Evolutionary conservation across 2,888 invertebrate species (phyloP), one percentile per base, ranked within the genome.

Genomic region (Cyrtodaria siliqua): DNA sequence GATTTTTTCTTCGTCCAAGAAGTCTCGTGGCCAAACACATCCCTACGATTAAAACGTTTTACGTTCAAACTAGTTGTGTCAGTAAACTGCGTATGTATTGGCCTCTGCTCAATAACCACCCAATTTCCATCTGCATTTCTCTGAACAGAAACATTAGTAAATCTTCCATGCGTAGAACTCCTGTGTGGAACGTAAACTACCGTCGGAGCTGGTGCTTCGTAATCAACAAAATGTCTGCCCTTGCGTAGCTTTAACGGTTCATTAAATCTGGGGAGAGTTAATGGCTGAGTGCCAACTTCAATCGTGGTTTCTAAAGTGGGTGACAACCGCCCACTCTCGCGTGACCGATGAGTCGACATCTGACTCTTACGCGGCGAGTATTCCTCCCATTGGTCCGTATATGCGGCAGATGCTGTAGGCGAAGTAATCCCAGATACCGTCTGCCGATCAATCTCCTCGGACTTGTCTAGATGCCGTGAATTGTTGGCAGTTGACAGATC

Each of bases 101-200:
- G 87, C 27, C 86, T 74, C 60, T 88, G 85, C 61, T 88, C 89
- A 8, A 89, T 78, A 18, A 88, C 88, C 20, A 88, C 86, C 69
- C 85, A 89, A 23, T 85, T 82, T 2, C 88, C 88, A 76, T 88
- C 79, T 42, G 53, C 69, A n/a, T 79, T 79, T 55, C 84, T 84
- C 40, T 87, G 82, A 8, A 88, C 86, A 1, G 84, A 60, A 40
- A 87, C 84, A 62, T 86, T 80, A 3, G 86, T 86, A 60, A 76
- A 84, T 6, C 66, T 68, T 20, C 84, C 85, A 47, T 78, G 76
- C 33, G 72, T 50, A 56, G 72, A 74, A 24, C 73, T 75, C 20
- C 82, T 63, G 64, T 86, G 79, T 20, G 85, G 85, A 9, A 86
- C 85, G 66, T 84, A 84, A 9, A 86, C 70, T 2, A 86, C 82